Evolutionary conservation across 2,888 invertebrate species (phyloP).

Genomic region (Aricia artaxerxes): DNA sequence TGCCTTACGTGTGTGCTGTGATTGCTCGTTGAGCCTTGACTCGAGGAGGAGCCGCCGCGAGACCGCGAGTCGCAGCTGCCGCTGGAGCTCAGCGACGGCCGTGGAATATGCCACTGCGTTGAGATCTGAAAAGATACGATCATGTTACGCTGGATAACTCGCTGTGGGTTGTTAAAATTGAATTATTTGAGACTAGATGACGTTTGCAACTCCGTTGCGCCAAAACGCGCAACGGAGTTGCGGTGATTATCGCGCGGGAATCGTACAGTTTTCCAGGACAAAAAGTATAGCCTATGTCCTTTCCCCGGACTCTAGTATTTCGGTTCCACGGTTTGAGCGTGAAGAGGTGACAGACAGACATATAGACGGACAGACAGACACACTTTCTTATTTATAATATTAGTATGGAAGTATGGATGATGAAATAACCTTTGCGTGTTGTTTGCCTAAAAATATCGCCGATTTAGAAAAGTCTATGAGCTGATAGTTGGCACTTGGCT

Average conservation of each 20-base stretch:
- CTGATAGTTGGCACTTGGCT: no score
- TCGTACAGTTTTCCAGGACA: no score
- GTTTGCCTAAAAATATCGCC: no score
- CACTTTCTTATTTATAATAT: no score
- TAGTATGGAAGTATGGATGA: not conserved
- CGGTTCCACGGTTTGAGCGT: no score
- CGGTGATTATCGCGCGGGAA: no score
- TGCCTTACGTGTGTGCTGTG: slow-evolving; percentile 88
- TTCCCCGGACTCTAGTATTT: no score
- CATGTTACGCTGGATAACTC: not conserved
- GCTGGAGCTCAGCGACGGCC: slow-evolving; percentile 84
- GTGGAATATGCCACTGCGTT: slow-evolving; percentile 88
- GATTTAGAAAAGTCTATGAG: no score
- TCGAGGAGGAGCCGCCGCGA: slow-evolving; percentile 83
- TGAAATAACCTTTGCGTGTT: not conserved
- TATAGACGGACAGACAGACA: no score
- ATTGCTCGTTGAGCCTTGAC: slow-evolving; percentile 82
- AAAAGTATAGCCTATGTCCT: no score
- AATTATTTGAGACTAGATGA: not conserved
- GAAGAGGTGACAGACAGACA: not conserved
- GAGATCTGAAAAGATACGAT: slow-evolving; percentile 59
- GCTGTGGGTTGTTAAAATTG: not conserved
- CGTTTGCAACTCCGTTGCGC: no score
- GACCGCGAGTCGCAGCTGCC: slow-evolving; percentile 68
- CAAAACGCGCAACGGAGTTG: no score